Percentiles rank a stretch among this genome's conserved stretches.
phyloP scores from a whole-genome alignment of 2,797 vertebrate species.

The Trachops cirrhosus region DNA sequence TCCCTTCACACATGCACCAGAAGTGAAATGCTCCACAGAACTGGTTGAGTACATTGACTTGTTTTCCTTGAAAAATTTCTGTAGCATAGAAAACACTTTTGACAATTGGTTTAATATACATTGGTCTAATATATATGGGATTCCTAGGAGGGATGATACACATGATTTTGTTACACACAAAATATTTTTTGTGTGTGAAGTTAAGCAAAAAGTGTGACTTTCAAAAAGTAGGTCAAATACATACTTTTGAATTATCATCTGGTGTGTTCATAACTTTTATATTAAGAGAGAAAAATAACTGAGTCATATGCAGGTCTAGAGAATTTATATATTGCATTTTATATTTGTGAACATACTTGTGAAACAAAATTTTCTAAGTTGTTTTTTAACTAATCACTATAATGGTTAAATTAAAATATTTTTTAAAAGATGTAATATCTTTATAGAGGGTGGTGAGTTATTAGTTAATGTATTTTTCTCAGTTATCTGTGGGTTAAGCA shows the following conservation, averaged over 20 bases:
- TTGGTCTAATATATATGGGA: neutral
- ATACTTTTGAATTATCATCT: neutral
- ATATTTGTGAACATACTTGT: neutral
- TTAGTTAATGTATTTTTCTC: neutral
- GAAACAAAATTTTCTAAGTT: neutral
- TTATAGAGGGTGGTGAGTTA: neutral
- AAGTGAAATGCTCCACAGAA: neutral
- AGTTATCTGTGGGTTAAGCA: slow-evolving; percentile 7
- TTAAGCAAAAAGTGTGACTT: neutral
- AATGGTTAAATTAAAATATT: neutral
- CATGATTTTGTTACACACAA: neutral
- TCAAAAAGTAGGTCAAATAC: neutral
- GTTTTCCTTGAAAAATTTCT: neutral
- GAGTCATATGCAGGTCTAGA: neutral
- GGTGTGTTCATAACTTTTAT: neutral
- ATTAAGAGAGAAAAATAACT: neutral
- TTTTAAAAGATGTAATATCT: neutral
- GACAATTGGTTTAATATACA: neutral
- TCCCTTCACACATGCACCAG: neutral
- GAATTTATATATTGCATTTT: neutral
- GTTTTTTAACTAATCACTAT: neutral
- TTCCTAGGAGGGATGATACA: neutral
- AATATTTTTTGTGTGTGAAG: neutral
- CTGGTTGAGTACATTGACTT: neutral
- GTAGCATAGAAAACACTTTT: neutral